These are phyloP conservation scores for Phyto melanocephala DNA, from an alignment of 2,888 invertebrate species.

Conservation along the genomic window DNA sequence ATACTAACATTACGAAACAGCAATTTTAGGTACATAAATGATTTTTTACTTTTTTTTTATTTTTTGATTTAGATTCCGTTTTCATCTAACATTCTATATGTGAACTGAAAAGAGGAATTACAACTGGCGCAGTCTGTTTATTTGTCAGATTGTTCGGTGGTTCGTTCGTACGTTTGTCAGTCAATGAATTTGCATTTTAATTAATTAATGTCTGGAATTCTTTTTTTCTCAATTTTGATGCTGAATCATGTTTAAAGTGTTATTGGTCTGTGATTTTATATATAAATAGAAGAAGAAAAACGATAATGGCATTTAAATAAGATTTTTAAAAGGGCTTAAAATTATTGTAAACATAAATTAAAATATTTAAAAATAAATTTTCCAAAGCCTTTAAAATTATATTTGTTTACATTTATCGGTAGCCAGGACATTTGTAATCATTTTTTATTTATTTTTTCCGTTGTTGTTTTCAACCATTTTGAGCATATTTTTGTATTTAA, in stretches of 20 bases:
- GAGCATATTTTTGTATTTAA: neutral
- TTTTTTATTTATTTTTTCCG: neutral
- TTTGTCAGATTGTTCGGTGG: neutral
- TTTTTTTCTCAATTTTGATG: neutral
- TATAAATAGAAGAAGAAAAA: too few relatives aligned
- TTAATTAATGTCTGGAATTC: constrained; percentile 73
- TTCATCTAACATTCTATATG: neutral
- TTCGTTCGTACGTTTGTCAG: constrained; percentile 3
- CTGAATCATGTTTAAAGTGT: neutral
- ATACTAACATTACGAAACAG: constrained; percentile 19
- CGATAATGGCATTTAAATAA: neutral
- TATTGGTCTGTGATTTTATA: neutral
- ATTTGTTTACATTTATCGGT: neutral
- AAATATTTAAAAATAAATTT: neutral
- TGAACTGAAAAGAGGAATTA: neutral
- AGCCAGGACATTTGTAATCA: neutral
- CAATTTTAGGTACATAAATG: neutral
- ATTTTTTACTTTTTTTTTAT: constrained; percentile 21
- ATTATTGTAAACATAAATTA: neutral
- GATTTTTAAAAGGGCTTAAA: neutral
- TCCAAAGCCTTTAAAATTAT: neutral
- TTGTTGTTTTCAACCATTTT: neutral
- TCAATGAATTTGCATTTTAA: constrained; percentile 73
- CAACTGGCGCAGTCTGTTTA: constrained; percentile 7
- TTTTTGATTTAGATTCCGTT: constrained; percentile 12